These are phyloP conservation scores for Camponotus pennsylvanicus DNA, from an alignment of 1,140 invertebrate species.

Conservation along the genomic window DNA sequence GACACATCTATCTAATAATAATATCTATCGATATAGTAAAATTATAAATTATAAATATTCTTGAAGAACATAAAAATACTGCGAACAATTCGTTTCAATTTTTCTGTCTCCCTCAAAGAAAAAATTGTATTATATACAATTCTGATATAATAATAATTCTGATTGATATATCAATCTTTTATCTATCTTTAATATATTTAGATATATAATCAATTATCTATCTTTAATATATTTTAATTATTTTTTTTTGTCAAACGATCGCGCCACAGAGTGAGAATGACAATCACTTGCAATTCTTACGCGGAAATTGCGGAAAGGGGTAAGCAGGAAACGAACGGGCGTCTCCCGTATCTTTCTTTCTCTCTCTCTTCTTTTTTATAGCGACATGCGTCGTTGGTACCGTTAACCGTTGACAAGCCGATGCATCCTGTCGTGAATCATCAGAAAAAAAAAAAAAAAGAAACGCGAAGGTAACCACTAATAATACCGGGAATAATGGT, in stretches of 20 bases:
- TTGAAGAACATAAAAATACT: neutral
- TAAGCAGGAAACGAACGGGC: constrained; percentile 40
- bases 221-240: constrained; percentile 62
- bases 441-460: constrained; percentile 16
- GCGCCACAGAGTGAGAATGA: constrained; percentile 44
- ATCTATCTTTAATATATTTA: constrained; percentile 55
- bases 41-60: neutral
- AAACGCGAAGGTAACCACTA: constrained; percentile 37
- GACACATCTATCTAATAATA: too few species aligned
- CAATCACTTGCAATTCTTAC: constrained; percentile 59
- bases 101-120: neutral
- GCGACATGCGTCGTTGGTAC: constrained; percentile 50
- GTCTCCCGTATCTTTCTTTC: neutral
- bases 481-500: constrained; percentile 63
- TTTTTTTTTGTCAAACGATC: constrained; percentile 59
- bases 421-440: constrained; percentile 68
- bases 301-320: constrained; percentile 66
- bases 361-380: neutral
- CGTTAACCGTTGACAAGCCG: constrained; percentile 66
- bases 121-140: neutral
- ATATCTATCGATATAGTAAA: neutral
- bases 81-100: neutral
- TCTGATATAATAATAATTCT: neutral
- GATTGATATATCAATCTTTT: constrained; percentile 54
- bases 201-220: constrained; percentile 63